Evolutionary conservation across 2,113 vertebrate genomes (phyloP), one percentile per base, ranked within the genome.

Genomic region (Plestiodon gilberti): DNA sequence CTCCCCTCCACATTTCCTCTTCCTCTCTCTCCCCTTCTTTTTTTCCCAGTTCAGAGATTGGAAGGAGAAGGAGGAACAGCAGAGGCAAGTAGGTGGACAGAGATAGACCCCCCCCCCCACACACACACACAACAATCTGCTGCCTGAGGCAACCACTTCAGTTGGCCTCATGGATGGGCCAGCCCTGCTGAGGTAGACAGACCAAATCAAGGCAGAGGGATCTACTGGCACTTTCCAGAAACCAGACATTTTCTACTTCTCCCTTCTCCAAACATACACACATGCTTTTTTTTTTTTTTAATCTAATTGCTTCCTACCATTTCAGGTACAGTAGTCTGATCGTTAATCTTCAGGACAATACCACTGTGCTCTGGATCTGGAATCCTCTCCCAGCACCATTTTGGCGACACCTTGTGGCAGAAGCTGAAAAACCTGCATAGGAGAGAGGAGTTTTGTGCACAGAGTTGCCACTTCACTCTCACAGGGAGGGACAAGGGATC

Each of bases 331-430:
- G 38, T 3, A 6, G 3, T 10, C 35, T 65, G 78, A 10, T 35
- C n/a, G 14, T 65, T 30, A 0, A 81, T 65, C 70, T 65, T 65
- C 3, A 38, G 73, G 23, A 61, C 25, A 8, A 55, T 81, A 22
- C 1, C 59, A 76, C 95, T 94, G 59, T 93, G 92, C 83, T 87
- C 89, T 20, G 95, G 93, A 67, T 95, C 93, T 0, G 95, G 95
- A 71, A 93, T 76, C 30, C 88, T 89, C 78, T 95, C 92, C 92
- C 91, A 94, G 78, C 93, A 70, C 93, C 95, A 95, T 1, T 2
- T 86, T 3, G 94, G 94, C 22, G 94, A 62, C 17, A 95, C 48
- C 83, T 95, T 94, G 62, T 86, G 86, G 23, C 70, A 25, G 3
- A 91, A 79, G 28, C 48, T 81, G 65, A 85, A 55, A 85, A 93